Percentiles rank a stretch among this genome's conserved stretches.
These are phyloP conservation scores for Daboia siamensis DNA, from an alignment of 2,113 vertebrate species.

Conservation along the genomic window DNA sequence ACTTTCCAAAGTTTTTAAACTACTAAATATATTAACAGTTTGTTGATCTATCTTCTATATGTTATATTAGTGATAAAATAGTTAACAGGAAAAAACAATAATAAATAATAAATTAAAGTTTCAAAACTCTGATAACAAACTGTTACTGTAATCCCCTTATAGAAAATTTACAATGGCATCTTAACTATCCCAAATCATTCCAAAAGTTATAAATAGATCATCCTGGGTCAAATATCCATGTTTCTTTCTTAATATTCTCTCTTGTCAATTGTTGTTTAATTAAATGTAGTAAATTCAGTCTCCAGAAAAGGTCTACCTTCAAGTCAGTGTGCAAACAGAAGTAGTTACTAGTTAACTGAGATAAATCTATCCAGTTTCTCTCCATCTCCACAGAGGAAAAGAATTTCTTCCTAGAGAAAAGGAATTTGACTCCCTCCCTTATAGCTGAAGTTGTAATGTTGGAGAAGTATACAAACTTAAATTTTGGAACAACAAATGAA, in stretches of 20 bases:
- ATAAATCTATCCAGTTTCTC: not conserved
- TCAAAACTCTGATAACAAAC: not conserved
- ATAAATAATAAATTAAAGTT: not conserved
- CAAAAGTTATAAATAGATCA: not conserved
- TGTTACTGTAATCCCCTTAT: not conserved
- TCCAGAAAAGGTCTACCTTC: not conserved
- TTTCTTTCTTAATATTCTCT: not conserved
- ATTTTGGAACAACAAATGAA: not conserved
- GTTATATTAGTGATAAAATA: not conserved
- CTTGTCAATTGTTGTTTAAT: not conserved
- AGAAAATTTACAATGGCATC: not conserved
- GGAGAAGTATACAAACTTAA: not conserved
- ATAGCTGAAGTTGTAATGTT: not conserved
- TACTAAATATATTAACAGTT: not conserved
- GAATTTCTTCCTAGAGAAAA: not conserved
- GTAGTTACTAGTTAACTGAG: not conserved
- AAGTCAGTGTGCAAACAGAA: not conserved
- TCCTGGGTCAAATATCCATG: not conserved
- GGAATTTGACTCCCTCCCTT: not conserved
- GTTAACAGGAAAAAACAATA: not conserved
- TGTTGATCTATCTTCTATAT: not conserved
- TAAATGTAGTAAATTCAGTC: not conserved
- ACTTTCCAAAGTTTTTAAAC: not conserved
- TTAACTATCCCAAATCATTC: not conserved
- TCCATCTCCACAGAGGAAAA: not conserved